A percentile compares a stretch with the other conserved stretches of the same genome.
phyloP scores from a whole-genome alignment of 2,888 invertebrate species.

The Chorisops tibialis region DNA sequence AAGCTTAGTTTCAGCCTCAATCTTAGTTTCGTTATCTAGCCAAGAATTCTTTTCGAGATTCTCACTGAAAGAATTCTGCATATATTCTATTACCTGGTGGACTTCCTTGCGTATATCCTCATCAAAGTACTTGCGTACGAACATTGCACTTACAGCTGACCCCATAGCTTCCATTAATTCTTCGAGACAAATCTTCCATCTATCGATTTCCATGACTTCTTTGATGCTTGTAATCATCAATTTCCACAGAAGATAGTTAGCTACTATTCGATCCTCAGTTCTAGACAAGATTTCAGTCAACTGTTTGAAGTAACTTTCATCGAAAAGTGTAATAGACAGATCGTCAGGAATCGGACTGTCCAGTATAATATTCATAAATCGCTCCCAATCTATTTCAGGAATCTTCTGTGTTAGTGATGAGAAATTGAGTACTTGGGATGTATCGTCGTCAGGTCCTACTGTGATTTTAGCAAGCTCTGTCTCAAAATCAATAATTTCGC shows the following conservation, averaged over 20 bases:
- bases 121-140: constrained; percentile 57
- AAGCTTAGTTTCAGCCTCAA: constrained; percentile 79
- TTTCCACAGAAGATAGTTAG: constrained; percentile 37
- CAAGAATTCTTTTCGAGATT: constrained; percentile 78
- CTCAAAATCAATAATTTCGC: constrained; percentile 37
- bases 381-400: constrained; percentile 33
- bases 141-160: constrained; percentile 69
- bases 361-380: constrained; percentile 31
- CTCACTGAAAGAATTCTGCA: constrained; percentile 77
- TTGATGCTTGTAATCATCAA: constrained; percentile 29
- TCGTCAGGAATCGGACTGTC: constrained; percentile 23
- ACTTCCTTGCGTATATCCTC: constrained; percentile 62
- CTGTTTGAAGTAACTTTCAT: constrained; percentile 29
- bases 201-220: constrained; percentile 62
- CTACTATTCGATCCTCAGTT: constrained; percentile 27
- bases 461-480: constrained; percentile 36
- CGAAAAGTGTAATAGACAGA: constrained; percentile 28
- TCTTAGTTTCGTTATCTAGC: constrained; percentile 87
- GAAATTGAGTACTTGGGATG: constrained; percentile 52
- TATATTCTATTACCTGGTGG: constrained; percentile 81
- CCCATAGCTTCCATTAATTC: constrained; percentile 78
- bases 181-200: constrained; percentile 83
- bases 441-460: constrained; percentile 71
- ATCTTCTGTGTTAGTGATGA: constrained; percentile 26
- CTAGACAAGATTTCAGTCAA: constrained; percentile 26